Conservation (phyloP, 2,888 invertebrate genomes). For the Drosophila robusta region DNA sequence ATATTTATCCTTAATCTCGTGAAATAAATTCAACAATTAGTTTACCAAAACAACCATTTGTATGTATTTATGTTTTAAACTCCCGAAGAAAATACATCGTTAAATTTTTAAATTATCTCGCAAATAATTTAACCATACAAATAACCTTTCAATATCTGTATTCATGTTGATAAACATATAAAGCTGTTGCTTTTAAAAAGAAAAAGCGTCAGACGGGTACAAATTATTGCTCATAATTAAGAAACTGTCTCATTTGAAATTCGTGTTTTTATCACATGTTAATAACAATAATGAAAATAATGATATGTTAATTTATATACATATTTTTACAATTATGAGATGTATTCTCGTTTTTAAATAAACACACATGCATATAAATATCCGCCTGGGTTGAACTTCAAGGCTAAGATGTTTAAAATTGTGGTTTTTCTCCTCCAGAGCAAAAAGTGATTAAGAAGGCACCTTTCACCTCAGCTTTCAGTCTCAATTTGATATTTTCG, state of each 20-base stretch:
- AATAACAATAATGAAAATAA: constrained; percentile 1
- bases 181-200: no score
- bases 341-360: background rate
- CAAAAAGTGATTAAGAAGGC: background rate
- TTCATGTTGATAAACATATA: background rate
- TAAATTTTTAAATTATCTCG: no score
- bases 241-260: background rate
- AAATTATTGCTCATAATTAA: background rate
- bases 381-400: background rate
- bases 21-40: no score
- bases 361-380: no score
- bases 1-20: no score
- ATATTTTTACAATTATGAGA: background rate
- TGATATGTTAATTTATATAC: background rate
- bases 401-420: background rate
- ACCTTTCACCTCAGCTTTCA: background rate
- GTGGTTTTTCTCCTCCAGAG: background rate
- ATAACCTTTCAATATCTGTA: no score
- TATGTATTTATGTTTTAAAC: no score
- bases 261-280: background rate
- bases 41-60: no score
- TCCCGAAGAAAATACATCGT: no score
- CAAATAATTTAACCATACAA: no score
- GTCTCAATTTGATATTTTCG: no score
- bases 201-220: no score